Percentiles rank a stretch among this genome's conserved stretches.
Conservation (phyloP, 2,113 vertebrate genomes). For the Paramormyrops kingsleyae region DNA sequence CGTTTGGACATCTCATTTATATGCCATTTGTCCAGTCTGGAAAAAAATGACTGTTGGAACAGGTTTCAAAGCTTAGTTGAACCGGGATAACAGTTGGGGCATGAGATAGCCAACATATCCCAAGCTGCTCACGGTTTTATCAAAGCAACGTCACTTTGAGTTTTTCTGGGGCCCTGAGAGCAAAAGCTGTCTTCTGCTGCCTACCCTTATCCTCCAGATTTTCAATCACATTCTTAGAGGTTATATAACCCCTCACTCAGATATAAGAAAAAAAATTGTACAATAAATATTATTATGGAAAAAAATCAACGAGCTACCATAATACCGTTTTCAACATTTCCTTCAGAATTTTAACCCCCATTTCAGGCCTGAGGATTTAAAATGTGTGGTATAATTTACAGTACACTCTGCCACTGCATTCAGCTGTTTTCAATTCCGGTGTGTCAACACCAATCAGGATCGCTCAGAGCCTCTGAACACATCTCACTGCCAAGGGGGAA, state of each 20-base stretch:
- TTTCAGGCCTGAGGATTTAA: neutral
- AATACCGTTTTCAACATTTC: neutral
- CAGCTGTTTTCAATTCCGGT: neutral
- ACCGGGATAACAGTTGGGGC: neutral
- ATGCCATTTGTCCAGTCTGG: neutral
- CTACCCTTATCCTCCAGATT: neutral
- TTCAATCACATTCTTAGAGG: neutral
- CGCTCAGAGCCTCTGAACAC: neutral
- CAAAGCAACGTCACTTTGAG: neutral
- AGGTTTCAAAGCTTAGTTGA: neutral
- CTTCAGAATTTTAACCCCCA: neutral
- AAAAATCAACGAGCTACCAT: neutral
- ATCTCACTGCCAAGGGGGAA: neutral
- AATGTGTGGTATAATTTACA: neutral
- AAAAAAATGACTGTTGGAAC: neutral
- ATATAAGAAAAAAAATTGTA: neutral
- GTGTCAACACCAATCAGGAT: neutral
- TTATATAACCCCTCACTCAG: neutral
- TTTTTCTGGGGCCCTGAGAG: neutral
- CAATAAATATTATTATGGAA: neutral
- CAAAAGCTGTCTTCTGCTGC: neutral
- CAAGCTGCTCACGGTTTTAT: neutral
- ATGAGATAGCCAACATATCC: neutral
- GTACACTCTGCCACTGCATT: neutral
- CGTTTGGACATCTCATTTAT: neutral